Percentiles rank a stretch among this genome's conserved stretches.
Evolutionary conservation across 1,140 invertebrate species (phyloP).

Genomic region (Sipha flava): DNA sequence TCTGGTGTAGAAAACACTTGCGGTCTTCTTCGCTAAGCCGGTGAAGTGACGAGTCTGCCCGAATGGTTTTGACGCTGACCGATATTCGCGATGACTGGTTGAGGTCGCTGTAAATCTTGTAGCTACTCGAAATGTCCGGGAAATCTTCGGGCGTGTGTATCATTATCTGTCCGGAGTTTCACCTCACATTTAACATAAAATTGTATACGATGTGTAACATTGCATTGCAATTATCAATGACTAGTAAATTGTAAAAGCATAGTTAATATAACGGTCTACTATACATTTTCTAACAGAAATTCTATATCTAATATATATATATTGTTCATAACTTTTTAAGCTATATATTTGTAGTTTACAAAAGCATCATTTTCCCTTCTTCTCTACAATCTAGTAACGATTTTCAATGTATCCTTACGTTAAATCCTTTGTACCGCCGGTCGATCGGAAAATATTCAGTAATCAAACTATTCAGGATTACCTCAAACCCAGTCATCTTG

Average conservation of each 20-base stretch:
- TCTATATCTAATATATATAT: no score
- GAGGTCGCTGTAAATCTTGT: not conserved
- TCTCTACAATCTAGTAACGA: no score
- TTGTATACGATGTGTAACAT: no score
- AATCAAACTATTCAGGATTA: conserved; percentile 31
- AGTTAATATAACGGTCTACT: no score
- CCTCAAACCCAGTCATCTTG: conserved; percentile 33
- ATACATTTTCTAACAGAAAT: no score
- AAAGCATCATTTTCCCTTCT: no score
- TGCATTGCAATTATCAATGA: no score
- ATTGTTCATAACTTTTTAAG: no score
- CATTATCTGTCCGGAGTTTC: conserved; percentile 25
- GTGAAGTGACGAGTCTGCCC: not conserved
- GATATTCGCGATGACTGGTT: conserved; percentile 19
- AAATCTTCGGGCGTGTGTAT: conserved; percentile 34
- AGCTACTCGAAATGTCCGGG: conserved; percentile 30
- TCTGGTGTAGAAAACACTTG: conserved; percentile 15
- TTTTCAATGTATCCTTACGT: no score
- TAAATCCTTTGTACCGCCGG: conserved; percentile 23
- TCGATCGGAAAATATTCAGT: conserved; percentile 33
- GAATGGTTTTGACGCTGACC: conserved; percentile 12
- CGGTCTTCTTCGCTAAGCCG: conserved; percentile 3
- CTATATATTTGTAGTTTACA: no score
- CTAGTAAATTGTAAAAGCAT: no score
- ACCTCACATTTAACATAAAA: no score